Evolutionary conservation across 2,888 invertebrate genomes (phyloP).

Genomic region (Lapara coniferarum): DNA sequence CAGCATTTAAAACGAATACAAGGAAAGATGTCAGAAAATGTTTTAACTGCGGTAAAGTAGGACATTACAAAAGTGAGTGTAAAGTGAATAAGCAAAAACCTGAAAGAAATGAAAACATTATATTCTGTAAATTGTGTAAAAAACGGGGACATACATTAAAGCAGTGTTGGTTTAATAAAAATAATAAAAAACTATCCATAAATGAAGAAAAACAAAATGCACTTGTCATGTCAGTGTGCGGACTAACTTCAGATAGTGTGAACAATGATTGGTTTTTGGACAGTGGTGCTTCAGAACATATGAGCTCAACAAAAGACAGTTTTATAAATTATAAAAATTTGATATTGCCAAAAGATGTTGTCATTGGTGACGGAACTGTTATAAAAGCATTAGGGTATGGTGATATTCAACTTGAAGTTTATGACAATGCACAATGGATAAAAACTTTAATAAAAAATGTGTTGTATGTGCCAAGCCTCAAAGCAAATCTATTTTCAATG

Average conservation of each 20-base stretch:
- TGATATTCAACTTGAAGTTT: conserved; percentile 29
- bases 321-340: conserved; percentile 8
- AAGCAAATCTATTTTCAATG: conserved; percentile 33
- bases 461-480: conserved; percentile 31
- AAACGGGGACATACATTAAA: neutral
- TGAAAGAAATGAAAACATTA: neutral
- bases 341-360: conserved; percentile 24
- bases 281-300: conserved; percentile 29
- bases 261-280: conserved; percentile 14
- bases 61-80: neutral
- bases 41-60: neutral
- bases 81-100: neutral
- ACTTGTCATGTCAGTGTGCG: neutral
- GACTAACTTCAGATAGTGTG: neutral
- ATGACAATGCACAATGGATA: conserved; percentile 29
- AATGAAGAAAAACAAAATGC: neutral
- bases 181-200: neutral
- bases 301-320: conserved; percentile 8
- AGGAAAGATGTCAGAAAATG: neutral
- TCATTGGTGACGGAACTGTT: conserved; percentile 30
- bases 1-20: neutral
- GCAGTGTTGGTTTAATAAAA: neutral
- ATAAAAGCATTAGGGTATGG: conserved; percentile 31
- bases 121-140: neutral
- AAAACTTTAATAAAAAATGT: conserved; percentile 30